Conservation (phyloP, 2,888 invertebrate genomes). For the Diogma glabrata region DNA sequence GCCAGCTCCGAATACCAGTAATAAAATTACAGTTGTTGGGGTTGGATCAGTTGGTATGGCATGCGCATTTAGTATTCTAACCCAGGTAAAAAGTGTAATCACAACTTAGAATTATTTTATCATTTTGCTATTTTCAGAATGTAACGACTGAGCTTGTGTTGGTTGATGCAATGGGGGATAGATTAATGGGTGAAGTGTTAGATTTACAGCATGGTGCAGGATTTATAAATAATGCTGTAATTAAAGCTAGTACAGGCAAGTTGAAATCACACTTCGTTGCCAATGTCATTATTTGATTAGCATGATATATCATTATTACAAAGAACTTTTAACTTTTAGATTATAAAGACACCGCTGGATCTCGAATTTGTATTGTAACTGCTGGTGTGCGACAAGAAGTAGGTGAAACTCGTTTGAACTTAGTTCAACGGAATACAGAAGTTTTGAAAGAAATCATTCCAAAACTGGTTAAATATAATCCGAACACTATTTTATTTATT, state of each 20-base stretch:
- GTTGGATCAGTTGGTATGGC: constrained; percentile 92
- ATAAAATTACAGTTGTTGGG: constrained; percentile 77
- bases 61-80: constrained; percentile 72
- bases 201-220: constrained; percentile 82
- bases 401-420: constrained; percentile 74
- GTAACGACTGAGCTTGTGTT: constrained; percentile 71
- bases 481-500: constrained; percentile 71
- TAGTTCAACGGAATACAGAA: constrained; percentile 84
- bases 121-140: constrained; percentile 38
- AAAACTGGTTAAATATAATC: constrained; percentile 53
- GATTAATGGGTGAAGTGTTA: constrained; percentile 80
- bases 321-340: no score
- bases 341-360: constrained; percentile 64
- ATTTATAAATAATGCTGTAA: constrained; percentile 68
- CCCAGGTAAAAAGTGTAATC: constrained; percentile 65
- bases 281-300: no score
- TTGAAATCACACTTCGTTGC: no score
- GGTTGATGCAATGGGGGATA: constrained; percentile 70
- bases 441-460: constrained; percentile 81
- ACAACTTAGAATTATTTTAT: no score
- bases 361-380: constrained; percentile 76
- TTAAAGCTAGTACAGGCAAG: constrained; percentile 63
- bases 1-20: constrained; percentile 37
- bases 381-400: constrained; percentile 86
- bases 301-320: no score